These are phyloP conservation scores for Coracias cyanogaster DNA, from an alignment of 2,797 vertebrate genomes.

Conservation along the genomic window DNA sequence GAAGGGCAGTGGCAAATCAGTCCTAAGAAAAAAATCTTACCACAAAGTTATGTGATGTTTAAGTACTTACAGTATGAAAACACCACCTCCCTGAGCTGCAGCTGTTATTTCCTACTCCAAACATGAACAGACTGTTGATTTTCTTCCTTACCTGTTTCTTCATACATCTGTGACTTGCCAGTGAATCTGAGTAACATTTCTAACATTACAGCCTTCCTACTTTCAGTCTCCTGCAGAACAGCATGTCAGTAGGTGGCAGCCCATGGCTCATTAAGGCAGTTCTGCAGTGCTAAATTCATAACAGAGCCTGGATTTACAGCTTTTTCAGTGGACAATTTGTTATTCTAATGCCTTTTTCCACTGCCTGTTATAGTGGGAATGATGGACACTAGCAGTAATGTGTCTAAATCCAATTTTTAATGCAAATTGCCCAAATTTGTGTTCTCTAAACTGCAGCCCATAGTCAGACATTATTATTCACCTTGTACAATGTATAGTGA, in stretches of 20 bases:
- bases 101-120: slow-evolving; percentile 1
- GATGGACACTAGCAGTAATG: slow-evolving; percentile 32
- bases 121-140: not conserved
- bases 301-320: slow-evolving; percentile 44
- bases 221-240: slow-evolving; percentile 39
- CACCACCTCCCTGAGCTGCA: not conserved
- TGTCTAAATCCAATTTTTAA: slow-evolving; percentile 65
- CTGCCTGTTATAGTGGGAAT: slow-evolving; percentile 31
- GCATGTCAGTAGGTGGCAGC: slow-evolving; percentile 60
- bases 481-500: not conserved
- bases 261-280: slow-evolving; percentile 63
- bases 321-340: slow-evolving; percentile 58
- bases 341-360: slow-evolving; percentile 65
- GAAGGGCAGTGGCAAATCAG: not conserved
- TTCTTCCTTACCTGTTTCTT: slow-evolving; percentile 42
- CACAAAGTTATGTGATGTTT: not conserved
- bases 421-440: slow-evolving; percentile 63
- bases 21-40: not conserved
- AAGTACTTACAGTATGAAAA: not conserved
- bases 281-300: slow-evolving; percentile 1
- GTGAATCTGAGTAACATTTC: not conserved
- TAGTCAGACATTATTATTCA: slow-evolving; percentile 52
- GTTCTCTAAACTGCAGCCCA: slow-evolving; percentile 47
- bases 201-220: not conserved
- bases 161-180: not conserved